Base-by-base conservation (phyloP, 1,140 invertebrate species). In the Nylanderia fulva region DNA sequence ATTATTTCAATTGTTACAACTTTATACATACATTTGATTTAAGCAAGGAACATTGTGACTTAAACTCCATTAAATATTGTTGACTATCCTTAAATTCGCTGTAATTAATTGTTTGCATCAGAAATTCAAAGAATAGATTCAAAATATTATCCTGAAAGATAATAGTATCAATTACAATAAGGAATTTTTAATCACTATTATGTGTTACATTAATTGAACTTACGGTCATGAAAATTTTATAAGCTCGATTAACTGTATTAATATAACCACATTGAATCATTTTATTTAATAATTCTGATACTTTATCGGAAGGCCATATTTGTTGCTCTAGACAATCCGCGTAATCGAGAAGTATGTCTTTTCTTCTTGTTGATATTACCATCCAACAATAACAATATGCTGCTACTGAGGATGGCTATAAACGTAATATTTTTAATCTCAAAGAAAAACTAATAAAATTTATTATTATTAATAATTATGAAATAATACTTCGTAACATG, bases 321-420 rank as follows among this genome's bases (percentile, higher is more conserved):
- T 87, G 93, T 90, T 82, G 92, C 85, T 87, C 93, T 87, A 91
- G 93, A 84, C 60, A 94, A 52, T 90, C 92, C 69, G 93, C 94
- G 27, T 93, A 95, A 88, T 94, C 92, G 6, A 85, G 85, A 54
- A 92, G 94, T 27, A 94, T 90, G 13, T 90, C 76, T 88, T 94
- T 91, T 69, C 95, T 56, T 86, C 95, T 84, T 92, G 92, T 82
- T 2, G 95, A 95, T 80, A 95, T 92, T 1, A 94, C 89, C 48
- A 97, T 92, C 96, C 96, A 97, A 39, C 96, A 96, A 36, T 95
- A 95, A 95, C 96, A 96, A 84, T 96, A 95, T 2, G 95, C 94
- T 66, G 96, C 94, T 21, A 96, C 93, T 8, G 96, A 96, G 82
- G 96, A 96, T 68, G 96, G 96, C 96, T 97, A 86, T 87, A 88